Evolutionary conservation across 1,140 invertebrate species (phyloP), one percentile per base, ranked within the genome.

Genomic region (Mylabris phalerata): DNA sequence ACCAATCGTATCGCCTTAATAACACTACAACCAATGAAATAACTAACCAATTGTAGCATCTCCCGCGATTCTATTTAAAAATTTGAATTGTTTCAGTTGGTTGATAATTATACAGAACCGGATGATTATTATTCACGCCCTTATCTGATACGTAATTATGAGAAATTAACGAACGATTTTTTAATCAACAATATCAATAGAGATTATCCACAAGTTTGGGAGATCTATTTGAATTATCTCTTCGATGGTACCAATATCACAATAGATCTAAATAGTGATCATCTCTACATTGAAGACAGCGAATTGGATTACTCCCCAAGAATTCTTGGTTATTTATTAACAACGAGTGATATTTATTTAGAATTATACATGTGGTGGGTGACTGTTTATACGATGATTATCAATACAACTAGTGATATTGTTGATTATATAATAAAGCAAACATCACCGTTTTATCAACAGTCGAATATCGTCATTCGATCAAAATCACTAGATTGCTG

Each of bases 341-440:
- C 75, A 5, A 75, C 73, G 0, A 77, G 83, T 0, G 69, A 79
- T 9, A 66, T 77, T 19, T 56, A 79, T 27, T 68, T 88, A 47
- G 86, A 88, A 69, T 77, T 85, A 0, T 85, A 81, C 60, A 74
- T 86, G 59, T 89, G 86, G 86, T 80, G 85, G 71, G 77, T 79
- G 57, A 78, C 85, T 0, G 76, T 86, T 9, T 84, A 88, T 65
- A 79, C 82, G 42, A 72, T 85, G 49, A 78, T 82, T 26, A 75
- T 81, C 1, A 83, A 85, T 63, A 84, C 84, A 0, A 84, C 83
- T 0, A 75, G 77, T 46, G 79, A 78, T 60, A 75, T 80, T 50
- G 77, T 74, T 40, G 74, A 74, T 39, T 71, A 61, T 68, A 73
- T 62, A 73, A 68, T 69, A 32, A 66, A 32, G 59, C 62, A 67